phyloP scores from a whole-genome alignment of 2,888 invertebrate genomes.

The Oscheius sp. region DNA sequence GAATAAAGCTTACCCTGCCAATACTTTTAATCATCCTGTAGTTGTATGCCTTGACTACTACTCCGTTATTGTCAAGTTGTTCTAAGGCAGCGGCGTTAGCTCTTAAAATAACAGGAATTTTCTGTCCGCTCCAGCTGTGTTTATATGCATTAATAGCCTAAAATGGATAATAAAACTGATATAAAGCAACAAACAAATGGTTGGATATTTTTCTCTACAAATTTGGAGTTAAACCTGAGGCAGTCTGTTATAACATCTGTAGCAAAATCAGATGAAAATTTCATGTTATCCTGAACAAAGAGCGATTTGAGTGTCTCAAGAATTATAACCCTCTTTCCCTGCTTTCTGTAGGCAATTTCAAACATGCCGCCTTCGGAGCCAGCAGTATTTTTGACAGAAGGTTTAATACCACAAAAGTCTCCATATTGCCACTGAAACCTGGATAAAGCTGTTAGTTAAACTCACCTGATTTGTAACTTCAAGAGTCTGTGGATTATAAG shows the following conservation, averaged over 20 bases:
- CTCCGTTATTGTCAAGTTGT: constrained; percentile 74
- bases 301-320: too few relatives aligned
- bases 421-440: constrained; percentile 74
- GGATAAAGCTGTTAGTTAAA: neutral
- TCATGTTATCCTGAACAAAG: constrained; percentile 84
- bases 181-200: constrained; percentile 35
- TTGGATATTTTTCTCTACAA: constrained; percentile 45
- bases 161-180: neutral
- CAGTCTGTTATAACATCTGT: constrained; percentile 90
- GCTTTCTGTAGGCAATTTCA: constrained; percentile 36
- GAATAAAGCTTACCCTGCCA: constrained; percentile 33
- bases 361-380: constrained; percentile 58
- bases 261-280: constrained; percentile 93
- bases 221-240: constrained; percentile 72
- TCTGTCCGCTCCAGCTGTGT: constrained; percentile 93
- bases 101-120: constrained; percentile 86
- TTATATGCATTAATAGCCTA: constrained; percentile 79
- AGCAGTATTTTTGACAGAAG: constrained; percentile 70
- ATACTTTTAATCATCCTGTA: constrained; percentile 53
- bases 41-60: constrained; percentile 48
- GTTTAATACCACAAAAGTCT: constrained; percentile 72
- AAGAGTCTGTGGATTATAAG: constrained; percentile 89
- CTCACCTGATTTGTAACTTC: constrained; percentile 89
- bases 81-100: constrained; percentile 90
- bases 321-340: constrained; percentile 35